Evolutionary conservation across 2,797 vertebrate genomes (phyloP).

Genomic region (Picus viridis): DNA sequence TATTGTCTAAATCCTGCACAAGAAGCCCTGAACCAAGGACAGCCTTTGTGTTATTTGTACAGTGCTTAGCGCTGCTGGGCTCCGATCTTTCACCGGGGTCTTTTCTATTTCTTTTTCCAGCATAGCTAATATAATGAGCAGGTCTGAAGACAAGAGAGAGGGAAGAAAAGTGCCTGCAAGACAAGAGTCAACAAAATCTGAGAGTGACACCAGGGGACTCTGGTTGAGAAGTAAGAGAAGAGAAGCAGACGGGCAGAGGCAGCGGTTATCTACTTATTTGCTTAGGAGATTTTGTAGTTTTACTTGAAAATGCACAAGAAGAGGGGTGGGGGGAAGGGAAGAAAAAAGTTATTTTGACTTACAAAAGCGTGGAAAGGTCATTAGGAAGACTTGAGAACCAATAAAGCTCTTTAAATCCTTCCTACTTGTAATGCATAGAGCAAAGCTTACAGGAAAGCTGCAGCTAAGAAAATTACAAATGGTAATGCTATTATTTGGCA

Average conservation of each 20-base stretch:
- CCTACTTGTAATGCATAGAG: slow-evolving; percentile 72
- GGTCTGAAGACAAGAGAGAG: neutral
- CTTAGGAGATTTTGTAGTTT: slow-evolving; percentile 29
- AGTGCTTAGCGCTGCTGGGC: slow-evolving; percentile 24
- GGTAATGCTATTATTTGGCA: slow-evolving; percentile 80
- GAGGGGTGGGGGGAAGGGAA: slow-evolving; percentile 2
- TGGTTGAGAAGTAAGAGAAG: neutral
- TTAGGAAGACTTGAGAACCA: slow-evolving; percentile 70
- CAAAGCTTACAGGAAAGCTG: slow-evolving; percentile 73
- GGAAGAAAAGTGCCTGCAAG: slow-evolving; percentile 38
- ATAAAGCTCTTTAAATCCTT: slow-evolving; percentile 68
- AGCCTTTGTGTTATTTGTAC: slow-evolving; percentile 69
- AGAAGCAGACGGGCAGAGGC: neutral
- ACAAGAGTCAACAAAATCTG: slow-evolving; percentile 35
- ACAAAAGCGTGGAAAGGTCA: slow-evolving; percentile 64
- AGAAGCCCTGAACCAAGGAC: slow-evolving; percentile 33
- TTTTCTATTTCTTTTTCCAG: slow-evolving; percentile 42
- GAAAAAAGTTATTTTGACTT: slow-evolving; percentile 58
- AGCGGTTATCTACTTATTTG: slow-evolving; percentile 42
- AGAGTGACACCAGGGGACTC: neutral
- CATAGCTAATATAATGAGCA: slow-evolving; percentile 37
- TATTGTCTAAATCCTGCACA: slow-evolving; percentile 51
- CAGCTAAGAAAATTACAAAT: slow-evolving; percentile 79
- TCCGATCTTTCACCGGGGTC: neutral
- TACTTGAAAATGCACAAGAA: slow-evolving; percentile 33